Evolutionary conservation across 2,888 invertebrate species (phyloP).

Genomic region (Poecilobothrus nobilitatus): DNA sequence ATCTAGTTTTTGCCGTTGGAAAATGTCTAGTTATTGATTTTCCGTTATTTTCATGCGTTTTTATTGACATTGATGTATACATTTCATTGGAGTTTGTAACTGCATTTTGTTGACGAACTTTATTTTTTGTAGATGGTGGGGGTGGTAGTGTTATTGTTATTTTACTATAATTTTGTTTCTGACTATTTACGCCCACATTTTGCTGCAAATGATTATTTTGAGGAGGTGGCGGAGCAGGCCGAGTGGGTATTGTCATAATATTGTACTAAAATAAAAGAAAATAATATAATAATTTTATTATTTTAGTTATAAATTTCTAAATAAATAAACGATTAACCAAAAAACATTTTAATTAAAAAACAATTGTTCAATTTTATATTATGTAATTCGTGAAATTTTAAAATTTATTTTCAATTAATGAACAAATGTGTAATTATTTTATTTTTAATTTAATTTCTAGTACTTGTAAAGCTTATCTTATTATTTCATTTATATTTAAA

Average conservation of each 20-base stretch:
- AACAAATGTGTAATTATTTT: too few species aligned
- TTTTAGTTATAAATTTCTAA: too few species aligned
- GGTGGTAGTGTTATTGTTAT: conserved; percentile 40
- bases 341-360: too few species aligned
- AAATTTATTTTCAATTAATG: too few species aligned
- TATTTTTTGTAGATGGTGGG: conserved; percentile 30
- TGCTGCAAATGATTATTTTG: conserved; percentile 30
- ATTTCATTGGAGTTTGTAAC: background rate
- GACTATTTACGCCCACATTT: conserved; percentile 31
- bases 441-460: too few species aligned
- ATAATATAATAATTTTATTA: too few species aligned
- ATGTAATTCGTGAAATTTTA: too few species aligned
- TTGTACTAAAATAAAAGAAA: background rate
- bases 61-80: background rate
- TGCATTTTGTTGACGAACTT: background rate
- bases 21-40: conserved; percentile 37
- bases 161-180: conserved; percentile 18
- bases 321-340: too few species aligned
- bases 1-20: conserved; percentile 35
- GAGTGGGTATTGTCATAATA: conserved; percentile 43
- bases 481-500: too few species aligned
- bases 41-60: conserved; percentile 21
- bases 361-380: too few species aligned
- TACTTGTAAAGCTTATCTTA: too few species aligned
- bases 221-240: conserved; percentile 43